Evolutionary conservation across 30 jellyfish, hydroid and myxozoan genomes (phyloP), one percentile per base, ranked within the genome.

Genomic region (Chrysaora quinquecirrha): DNA sequence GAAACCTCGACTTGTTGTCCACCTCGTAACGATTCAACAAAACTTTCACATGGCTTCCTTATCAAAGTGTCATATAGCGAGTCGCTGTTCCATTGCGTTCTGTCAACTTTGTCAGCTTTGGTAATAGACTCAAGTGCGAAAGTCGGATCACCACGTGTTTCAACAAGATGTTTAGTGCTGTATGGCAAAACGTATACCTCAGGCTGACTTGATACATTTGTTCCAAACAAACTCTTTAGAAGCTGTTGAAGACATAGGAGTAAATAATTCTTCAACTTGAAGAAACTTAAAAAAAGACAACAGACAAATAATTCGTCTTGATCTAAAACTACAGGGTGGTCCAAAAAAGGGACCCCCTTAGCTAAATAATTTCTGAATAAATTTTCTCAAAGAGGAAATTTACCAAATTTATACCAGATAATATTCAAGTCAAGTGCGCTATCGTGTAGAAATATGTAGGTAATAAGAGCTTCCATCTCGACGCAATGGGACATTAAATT

Each of bases 201-300:
- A 10, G 99, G 99, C 74, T 94, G 97, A 70, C 96, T 75, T 0
- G 97, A 96, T 1, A 87, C 99, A 47, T 94, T 94, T 52, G 99
- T 94, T 10, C 99, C 99, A 88, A 94, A 94, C 49, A 94, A 76
- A 61, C 96, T 88, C 46, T 94, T 94, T 62, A 94, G 58, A 10
- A 94, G 91, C 99, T 94, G 52, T 1, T 38, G 38, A 30, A 29
- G 60, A 38, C 3, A 19, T 9, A 2, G 29, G 68, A 43, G 58
- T 6, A 16, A 43, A 43, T 6, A 6, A 43, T n/a, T 21, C 30
- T 6, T 4, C 9, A 28, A 9, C 34, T 60, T 9, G 58, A 16
- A 43, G 58, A 6, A 43, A 16, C 58, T 16, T 16, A 16, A 16
- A 43, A 43, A 43, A n/a, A n/a, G n/a, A n/a, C n/a, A n/a, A n/a